These are phyloP conservation scores for Festucalex cinctus DNA, from an alignment of 2,113 vertebrate species.

Conservation along the genomic window DNA sequence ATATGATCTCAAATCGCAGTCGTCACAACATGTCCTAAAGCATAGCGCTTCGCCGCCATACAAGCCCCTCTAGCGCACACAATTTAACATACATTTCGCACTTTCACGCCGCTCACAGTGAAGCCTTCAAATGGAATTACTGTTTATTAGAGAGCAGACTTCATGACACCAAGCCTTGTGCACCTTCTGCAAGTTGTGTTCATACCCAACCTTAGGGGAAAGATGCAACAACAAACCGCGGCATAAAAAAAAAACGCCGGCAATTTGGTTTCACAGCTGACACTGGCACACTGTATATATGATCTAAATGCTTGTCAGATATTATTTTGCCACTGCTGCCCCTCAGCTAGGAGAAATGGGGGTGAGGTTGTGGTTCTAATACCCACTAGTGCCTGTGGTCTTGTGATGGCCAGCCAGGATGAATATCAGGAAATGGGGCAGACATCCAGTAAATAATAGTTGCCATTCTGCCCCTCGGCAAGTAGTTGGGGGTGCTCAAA, in stretches of 20 bases:
- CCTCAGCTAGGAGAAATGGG: slow-evolving; percentile 55
- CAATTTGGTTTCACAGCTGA: slow-evolving; percentile 63
- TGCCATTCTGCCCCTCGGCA: slow-evolving; percentile 67
- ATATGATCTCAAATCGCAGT: slow-evolving; percentile 54
- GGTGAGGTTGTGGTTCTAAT: background rate
- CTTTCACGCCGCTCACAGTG: slow-evolving; percentile 55
- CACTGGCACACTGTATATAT: slow-evolving; percentile 61
- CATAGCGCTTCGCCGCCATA: slow-evolving; percentile 40
- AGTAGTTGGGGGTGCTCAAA: slow-evolving; percentile 19
- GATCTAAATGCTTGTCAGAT: slow-evolving; percentile 66
- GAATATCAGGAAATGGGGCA: slow-evolving; percentile 73
- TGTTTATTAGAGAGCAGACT: slow-evolving; percentile 48
- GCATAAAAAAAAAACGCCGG: slow-evolving; percentile 36
- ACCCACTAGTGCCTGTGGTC: slow-evolving; percentile 34
- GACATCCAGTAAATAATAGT: slow-evolving; percentile 75
- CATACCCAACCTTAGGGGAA: slow-evolving; percentile 51
- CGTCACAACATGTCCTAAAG: slow-evolving; percentile 56
- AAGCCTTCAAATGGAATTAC: slow-evolving; percentile 60
- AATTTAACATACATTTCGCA: slow-evolving; percentile 68
- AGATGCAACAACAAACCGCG: background rate
- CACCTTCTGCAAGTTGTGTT: slow-evolving; percentile 43
- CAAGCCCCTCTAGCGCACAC: slow-evolving; percentile 48
- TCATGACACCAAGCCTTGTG: slow-evolving; percentile 49
- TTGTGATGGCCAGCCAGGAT: slow-evolving; percentile 58
- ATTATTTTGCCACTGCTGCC: slow-evolving; percentile 66